A percentile compares a stretch with the other conserved stretches of the same genome.
These are phyloP conservation scores for Diplodus sargus DNA, from an alignment of 2,797 vertebrate species.

Conservation along the genomic window DNA sequence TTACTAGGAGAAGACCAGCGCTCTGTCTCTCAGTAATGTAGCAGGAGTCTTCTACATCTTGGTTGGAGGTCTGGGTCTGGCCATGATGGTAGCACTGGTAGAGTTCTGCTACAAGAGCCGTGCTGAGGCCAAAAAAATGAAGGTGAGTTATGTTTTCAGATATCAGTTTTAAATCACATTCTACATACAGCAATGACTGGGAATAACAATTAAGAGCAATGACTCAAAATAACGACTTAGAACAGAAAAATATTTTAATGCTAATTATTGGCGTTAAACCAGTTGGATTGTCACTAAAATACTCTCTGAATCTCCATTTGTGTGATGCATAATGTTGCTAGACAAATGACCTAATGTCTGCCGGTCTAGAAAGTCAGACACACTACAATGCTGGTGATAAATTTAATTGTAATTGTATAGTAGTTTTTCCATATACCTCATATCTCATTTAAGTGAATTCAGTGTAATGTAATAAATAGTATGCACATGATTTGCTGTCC, in stretches of 20 bases:
- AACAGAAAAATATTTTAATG: no score
- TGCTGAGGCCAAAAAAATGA: constrained; percentile 96
- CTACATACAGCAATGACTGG: no score
- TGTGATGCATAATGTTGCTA: background rate
- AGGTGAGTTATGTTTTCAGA: constrained; percentile 67
- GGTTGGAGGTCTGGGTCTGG: constrained; percentile 96
- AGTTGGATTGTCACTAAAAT: background rate
- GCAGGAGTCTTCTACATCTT: constrained; percentile 99
- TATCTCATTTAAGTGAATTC: no score
- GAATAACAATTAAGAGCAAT: no score
- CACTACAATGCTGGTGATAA: background rate
- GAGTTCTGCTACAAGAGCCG: constrained; percentile 99
- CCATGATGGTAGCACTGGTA: constrained; percentile 98
- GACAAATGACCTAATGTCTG: background rate
- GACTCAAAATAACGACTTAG: no score
- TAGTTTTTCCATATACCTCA: no score
- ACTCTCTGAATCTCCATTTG: background rate
- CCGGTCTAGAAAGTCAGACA: background rate
- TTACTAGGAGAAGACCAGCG: constrained; percentile 96
- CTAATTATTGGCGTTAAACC: background rate
- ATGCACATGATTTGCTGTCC: no score
- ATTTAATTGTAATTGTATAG: no score
- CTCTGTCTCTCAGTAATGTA: constrained; percentile 97
- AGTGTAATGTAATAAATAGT: no score
- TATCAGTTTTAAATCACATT: background rate